These are phyloP conservation scores for Caloenas nicobarica DNA, from an alignment of 2,113 vertebrate species.

Conservation along the genomic window DNA sequence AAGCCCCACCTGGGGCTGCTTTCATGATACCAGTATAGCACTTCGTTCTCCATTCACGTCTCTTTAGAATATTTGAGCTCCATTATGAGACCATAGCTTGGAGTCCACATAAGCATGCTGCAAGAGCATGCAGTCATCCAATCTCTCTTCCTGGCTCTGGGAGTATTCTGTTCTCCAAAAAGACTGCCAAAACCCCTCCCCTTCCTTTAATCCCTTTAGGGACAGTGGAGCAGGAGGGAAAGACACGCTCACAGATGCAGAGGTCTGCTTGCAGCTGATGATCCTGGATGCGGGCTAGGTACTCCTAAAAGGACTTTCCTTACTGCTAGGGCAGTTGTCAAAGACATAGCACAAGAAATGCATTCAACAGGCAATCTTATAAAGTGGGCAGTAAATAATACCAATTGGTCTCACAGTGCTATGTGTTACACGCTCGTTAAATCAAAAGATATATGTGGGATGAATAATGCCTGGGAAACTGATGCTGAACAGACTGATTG, in stretches of 20 bases:
- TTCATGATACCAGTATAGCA: background rate
- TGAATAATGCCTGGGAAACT: background rate
- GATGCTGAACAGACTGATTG: background rate
- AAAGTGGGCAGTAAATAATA: background rate
- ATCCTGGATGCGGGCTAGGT: background rate
- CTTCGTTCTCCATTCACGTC: background rate
- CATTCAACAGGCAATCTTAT: background rate
- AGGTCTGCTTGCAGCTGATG: background rate
- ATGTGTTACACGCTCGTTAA: background rate
- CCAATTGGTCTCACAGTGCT: background rate
- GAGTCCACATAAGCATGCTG: background rate
- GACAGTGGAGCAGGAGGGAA: background rate
- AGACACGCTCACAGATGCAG: too few species aligned
- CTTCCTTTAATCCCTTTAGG: background rate
- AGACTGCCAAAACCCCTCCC: background rate
- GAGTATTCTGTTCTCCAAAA: background rate
- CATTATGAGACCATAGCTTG: fast-evolving
- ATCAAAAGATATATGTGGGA: background rate
- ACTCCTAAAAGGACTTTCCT: background rate
- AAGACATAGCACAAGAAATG: background rate
- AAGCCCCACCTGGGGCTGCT: too few species aligned
- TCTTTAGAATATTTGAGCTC: background rate
- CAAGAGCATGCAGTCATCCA: background rate
- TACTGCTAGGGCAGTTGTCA: background rate
- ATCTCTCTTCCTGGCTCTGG: background rate